phyloP scores from a whole-genome alignment of 2,888 invertebrate genomes.

The Microdon myrmicae region DNA sequence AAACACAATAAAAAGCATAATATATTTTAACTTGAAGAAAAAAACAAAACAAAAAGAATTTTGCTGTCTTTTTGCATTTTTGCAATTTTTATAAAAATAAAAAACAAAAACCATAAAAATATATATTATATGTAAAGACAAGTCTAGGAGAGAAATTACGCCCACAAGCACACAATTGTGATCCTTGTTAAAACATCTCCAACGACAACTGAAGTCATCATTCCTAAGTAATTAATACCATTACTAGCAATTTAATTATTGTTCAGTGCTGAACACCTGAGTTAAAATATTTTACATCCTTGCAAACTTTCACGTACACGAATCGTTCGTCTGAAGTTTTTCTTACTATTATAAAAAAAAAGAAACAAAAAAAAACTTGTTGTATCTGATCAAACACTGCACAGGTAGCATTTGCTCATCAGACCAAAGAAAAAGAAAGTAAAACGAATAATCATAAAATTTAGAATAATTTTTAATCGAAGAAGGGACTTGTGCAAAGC shows the following conservation, averaged over 20 bases:
- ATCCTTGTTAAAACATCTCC: conserved; percentile 22
- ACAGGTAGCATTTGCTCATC: conserved; percentile 18
- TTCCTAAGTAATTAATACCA: too few species aligned
- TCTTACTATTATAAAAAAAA: conserved; percentile 57
- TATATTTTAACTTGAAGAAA: conserved; percentile 55
- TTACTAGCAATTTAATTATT: too few species aligned
- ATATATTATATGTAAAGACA: conserved; percentile 41
- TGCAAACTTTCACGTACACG: too few species aligned
- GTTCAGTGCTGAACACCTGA: too few species aligned
- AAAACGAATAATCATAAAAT: conserved; percentile 40
- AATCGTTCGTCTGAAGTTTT: too few species aligned
- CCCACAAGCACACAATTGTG: conserved; percentile 34
- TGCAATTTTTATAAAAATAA: conserved; percentile 65
- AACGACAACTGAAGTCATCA: not conserved
- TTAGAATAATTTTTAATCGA: conserved; percentile 41
- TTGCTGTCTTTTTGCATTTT: conserved; percentile 68
- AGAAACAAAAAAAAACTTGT: conserved; percentile 25
- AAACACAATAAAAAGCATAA: conserved; percentile 53
- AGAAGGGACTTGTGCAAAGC: conserved; percentile 66
- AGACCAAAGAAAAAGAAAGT: conserved; percentile 24
- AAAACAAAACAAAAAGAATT: conserved; percentile 56
- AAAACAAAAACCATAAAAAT: conserved; percentile 43
- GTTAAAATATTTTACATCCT: too few species aligned
- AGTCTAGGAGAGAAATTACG: conserved; percentile 24
- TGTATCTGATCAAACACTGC: conserved; percentile 28